Percentiles rank a stretch among this genome's conserved stretches.
phyloP scores from a whole-genome alignment of 2,888 invertebrate genomes.

The Galeopsomyia nigrocyanea region DNA sequence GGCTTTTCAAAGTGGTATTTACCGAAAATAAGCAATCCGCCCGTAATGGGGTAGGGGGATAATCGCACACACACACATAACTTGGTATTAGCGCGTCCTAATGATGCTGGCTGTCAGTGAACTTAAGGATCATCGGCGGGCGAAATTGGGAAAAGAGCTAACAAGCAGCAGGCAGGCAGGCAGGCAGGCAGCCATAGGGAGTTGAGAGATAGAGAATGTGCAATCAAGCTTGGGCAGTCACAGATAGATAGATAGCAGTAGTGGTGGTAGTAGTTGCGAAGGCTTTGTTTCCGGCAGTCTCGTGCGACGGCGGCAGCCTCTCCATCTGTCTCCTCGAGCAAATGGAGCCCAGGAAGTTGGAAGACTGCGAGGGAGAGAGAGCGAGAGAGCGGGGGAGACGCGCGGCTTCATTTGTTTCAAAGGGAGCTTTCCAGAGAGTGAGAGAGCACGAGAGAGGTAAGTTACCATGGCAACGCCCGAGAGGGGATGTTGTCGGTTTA shows the following conservation, averaged over 20 bases:
- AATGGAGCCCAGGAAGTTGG: constrained; percentile 42
- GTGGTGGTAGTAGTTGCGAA: too few species aligned
- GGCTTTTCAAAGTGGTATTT: constrained; percentile 69
- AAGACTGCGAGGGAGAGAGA: constrained; percentile 53
- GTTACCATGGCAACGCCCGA: constrained; percentile 67
- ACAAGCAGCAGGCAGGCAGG: constrained; percentile 50
- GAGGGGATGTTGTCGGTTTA: constrained; percentile 67
- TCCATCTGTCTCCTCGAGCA: constrained; percentile 47
- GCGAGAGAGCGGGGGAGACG: constrained; percentile 54
- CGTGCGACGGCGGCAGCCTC: constrained; percentile 15
- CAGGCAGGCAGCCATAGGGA: constrained; percentile 32
- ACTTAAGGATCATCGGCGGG: neutral
- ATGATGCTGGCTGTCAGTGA: neutral
- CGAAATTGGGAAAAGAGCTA: constrained; percentile 46
- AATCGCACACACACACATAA: constrained; percentile 50
- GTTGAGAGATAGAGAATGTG: constrained; percentile 20
- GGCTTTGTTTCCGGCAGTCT: neutral
- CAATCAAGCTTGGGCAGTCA: neutral
- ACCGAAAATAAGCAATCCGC: constrained; percentile 69
- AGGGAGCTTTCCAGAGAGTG: constrained; percentile 56
- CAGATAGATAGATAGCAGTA: neutral
- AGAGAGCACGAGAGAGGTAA: constrained; percentile 58
- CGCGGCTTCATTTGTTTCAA: constrained; percentile 69
- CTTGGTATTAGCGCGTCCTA: constrained; percentile 2
- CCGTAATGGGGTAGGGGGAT: constrained; percentile 59